phyloP scores from a whole-genome alignment of 2,797 vertebrate genomes.

The Danio aesculapii region DNA sequence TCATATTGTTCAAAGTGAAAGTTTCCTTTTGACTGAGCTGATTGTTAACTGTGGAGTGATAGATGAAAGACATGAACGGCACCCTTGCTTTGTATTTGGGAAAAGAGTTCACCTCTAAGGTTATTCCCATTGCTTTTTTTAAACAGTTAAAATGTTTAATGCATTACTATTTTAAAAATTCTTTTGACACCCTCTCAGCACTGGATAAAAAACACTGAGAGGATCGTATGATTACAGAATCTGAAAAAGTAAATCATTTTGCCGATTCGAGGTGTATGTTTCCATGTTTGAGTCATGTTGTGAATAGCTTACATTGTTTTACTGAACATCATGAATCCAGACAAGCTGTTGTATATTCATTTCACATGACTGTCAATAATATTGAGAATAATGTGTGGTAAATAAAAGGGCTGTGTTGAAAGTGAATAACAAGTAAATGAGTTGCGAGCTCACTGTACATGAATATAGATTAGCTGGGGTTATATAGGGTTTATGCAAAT shows the following conservation, averaged over 20 bases:
- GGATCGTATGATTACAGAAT: not conserved
- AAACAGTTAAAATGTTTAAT: not conserved
- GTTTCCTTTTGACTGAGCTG: slow-evolving; percentile 8
- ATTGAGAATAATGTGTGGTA: not conserved
- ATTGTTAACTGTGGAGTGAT: slow-evolving; percentile 24
- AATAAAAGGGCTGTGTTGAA: not conserved
- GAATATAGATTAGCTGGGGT: slow-evolving; percentile 14
- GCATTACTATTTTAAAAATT: not conserved
- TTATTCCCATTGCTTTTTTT: not conserved
- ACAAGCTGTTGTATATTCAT: not conserved
- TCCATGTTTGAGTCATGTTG: not conserved
- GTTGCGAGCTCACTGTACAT: slow-evolving; percentile 4
- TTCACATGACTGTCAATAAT: not conserved
- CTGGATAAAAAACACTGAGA: not conserved
- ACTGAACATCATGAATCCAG: not conserved
- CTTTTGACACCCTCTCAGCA: slow-evolving; percentile 1
- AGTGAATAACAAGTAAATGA: slow-evolving; percentile 5
- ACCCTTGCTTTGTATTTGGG: not conserved
- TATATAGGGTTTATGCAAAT: slow-evolving; percentile 20
- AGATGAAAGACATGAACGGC: slow-evolving; percentile 10
- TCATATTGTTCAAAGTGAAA: not conserved
- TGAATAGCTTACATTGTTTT: slow-evolving; percentile 3
- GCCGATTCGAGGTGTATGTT: not conserved
- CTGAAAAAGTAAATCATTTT: not conserved
- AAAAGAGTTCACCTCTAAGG: not conserved